Evolutionary conservation across 2,797 vertebrate species (phyloP), one percentile per base, ranked within the genome.

Genomic region (Leptoclinus maculatus): DNA sequence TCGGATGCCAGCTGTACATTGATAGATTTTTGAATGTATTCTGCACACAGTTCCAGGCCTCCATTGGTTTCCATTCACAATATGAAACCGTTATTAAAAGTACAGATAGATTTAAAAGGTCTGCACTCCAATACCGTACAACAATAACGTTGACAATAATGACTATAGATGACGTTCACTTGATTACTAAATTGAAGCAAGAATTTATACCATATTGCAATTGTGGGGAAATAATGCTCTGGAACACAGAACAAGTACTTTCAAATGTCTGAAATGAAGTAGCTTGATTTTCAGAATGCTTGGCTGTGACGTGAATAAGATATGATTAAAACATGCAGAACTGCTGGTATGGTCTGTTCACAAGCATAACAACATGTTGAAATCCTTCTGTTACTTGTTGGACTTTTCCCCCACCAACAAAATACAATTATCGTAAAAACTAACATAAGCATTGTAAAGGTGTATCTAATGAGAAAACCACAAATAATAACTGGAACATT

Each of bases 401-500:
- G 5, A 56, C n/a, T 68, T 62, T 13, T 19, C 21, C 13, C 19
- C 14, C n/a, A 53, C 4, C 11, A 19, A 36, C 16, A 45, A 66
- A 71, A 54, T 19, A 43, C 4, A 41, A 54, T 53, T 39, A 32
- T 36, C 9, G 19, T 53, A 47, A 60, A n/a, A 60, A 32, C 14
- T 12, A 36, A 56, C 25, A 38, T 34, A 14, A 17, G 19, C 34
- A 21, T 2, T 25, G 53, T 13, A 16, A 54, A 53, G 1, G 6
- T 17, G 10, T 23, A 29, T 58, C 29, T 63, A 17, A 47, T 54
- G 10, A 58, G 27, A 58, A 54, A 71, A 66, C 10, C 36, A 43
- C 25, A 80, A 65, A 68, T 41, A 25, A 73, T 16, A n/a, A 29
- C 17, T 62, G 32, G 29, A 25, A 47, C 57, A 27, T 53, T 8